Base-by-base conservation (phyloP, 2,797 vertebrate genomes). In the Pantherophis vulpinus region DNA sequence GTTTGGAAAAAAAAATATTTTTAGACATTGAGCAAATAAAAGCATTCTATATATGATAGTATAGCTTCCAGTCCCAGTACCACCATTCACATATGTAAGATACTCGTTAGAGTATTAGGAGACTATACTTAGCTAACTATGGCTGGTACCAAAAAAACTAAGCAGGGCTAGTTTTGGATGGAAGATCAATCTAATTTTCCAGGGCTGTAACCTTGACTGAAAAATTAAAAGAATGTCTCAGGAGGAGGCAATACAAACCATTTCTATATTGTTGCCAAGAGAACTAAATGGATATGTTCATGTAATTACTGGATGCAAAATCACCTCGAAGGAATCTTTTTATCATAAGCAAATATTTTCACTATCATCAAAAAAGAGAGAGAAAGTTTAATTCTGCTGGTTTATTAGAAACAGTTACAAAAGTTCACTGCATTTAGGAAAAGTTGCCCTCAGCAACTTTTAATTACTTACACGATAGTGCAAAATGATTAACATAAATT, bases 331-430 rank as follows among this genome's bases (percentile, higher is more conserved):
- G 20, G 20, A 83, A 83, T 83, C 10, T 83, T 47, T 83, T 83
- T 47, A 83, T 47, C 37, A 47, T 83, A 83, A 58, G 16, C 18
- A 90, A 70, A 74, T 8, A 4, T 11, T 90, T 66, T 47, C 51
- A 92, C 8, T 20, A 92, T 92, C 63, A 89, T 42, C 56, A 27
- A 83, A 91, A 74, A 94, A 90, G 3, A 70, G 16, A 91, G 87
- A 25, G 42, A 92, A 8, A 54, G 18, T 83, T 96, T 94, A 93
- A 93, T n/a, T 55, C 93, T 32, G 63, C 94, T 94, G 18, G 55
- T 97, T 97, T 97, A 97, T 97, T 97, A 97, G 97, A 97, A 97
- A 83, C 90, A 32, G 95, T 96, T 97, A 96, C 92, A 97, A 97
- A 97, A 97, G 94, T 93, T 96, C 93, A 93, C 95, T 96, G 87